Evolutionary conservation across 2,797 vertebrate genomes (phyloP).

Genomic region (Dipus sagitta): DNA sequence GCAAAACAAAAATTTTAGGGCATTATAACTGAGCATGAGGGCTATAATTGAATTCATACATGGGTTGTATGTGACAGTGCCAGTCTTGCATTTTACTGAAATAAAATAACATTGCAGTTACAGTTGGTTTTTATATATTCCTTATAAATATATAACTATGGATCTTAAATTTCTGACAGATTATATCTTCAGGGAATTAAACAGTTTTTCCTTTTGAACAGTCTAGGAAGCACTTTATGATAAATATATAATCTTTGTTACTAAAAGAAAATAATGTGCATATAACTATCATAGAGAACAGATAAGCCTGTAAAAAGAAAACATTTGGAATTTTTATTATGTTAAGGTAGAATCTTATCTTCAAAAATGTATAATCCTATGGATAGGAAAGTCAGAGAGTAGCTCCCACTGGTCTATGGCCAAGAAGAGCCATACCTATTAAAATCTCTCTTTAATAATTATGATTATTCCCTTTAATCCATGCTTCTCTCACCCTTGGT

Average conservation of each 20-base stretch:
- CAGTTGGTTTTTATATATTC: neutral
- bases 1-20: neutral
- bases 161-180: neutral
- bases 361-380: neutral
- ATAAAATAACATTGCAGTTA: conserved; percentile 35
- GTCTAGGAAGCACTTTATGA: conserved; percentile 43
- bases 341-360: neutral
- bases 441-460: too few species aligned
- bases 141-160: neutral
- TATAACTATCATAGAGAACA: conserved; percentile 42
- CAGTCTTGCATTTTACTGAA: neutral
- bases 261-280: conserved; percentile 15
- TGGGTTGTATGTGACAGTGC: neutral
- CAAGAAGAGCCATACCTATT: too few species aligned
- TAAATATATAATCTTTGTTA: conserved; percentile 19
- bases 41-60: neutral
- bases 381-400: too few species aligned
- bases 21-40: conserved; percentile 1
- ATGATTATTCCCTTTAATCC: too few species aligned
- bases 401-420: too few species aligned
- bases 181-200: conserved; percentile 20
- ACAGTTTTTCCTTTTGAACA: conserved; percentile 18
- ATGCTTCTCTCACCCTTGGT: too few species aligned
- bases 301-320: neutral
- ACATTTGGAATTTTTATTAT: conserved; percentile 9